Evolutionary conservation across 2,113 vertebrate genomes (phyloP), one percentile per base, ranked within the genome.

Genomic region (Crypturellus undulatus): DNA sequence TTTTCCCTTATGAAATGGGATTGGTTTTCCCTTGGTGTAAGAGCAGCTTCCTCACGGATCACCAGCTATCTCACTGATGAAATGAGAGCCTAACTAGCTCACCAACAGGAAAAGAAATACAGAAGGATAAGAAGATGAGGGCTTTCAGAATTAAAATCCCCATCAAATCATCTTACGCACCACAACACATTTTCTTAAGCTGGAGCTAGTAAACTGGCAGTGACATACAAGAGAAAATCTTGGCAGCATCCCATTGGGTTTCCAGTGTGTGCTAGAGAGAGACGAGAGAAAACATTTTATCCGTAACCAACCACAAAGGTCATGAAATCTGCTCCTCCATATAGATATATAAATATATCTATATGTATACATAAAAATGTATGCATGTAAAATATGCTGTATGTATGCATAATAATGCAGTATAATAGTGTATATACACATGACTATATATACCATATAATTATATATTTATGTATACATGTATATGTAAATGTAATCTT

Each of bases 1-100:
- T 71, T 32, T 67, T 63, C 47, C 6, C 81, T 87, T 91, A 69
- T 84, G 71, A 85, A 64, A 62, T 65, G 28, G n/a, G 76, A 87
- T 90, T 94, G 60, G 84, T 42, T 94, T 94, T 91, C 63, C 75
- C 20, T 59, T 86, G 84, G 43, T 64, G 12, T 86, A 80, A 93
- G 72, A 70, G 45, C 54, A 78, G 17, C 75, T 87, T 93, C 56
- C 79, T 84, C 2, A 0, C 65, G 36, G 21, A 81, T 67, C 19
- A 34, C 30, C 36, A 79, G 15, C 21, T 43, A 58, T 71, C 40
- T n/a, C 15, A 19, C 56, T 36, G 72, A 78, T 80, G 69, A 84
- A 95, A 89, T 34, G 58, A 83, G 68, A 82, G 40, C 36, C 47
- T 45, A 70, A 56, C 4, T 90, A 67, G 79, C 72, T 68, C 64